A percentile compares a stretch with the other conserved stretches of the same genome.
phyloP scores from a whole-genome alignment of 2,113 vertebrate genomes.

The Gymnocephalus cernua region DNA sequence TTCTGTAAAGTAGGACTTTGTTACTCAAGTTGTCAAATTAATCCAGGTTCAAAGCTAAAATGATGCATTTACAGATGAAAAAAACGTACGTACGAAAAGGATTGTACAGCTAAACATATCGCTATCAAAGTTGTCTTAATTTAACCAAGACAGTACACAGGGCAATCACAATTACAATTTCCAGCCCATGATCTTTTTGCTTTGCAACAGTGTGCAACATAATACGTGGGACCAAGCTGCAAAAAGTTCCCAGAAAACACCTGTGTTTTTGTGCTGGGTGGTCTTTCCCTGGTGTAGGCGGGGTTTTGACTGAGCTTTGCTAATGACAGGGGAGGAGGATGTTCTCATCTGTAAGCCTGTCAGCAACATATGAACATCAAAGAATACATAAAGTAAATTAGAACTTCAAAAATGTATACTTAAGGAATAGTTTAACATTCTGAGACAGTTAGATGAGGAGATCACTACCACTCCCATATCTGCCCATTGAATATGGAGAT shows the following conservation, averaged over 20 bases:
- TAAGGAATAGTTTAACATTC: not conserved
- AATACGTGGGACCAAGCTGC: conserved; percentile 3
- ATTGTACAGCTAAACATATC: not conserved
- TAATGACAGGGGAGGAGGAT: conserved; percentile 78
- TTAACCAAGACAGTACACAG: not conserved
- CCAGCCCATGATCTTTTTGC: conserved; percentile 62
- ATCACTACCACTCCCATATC: not conserved
- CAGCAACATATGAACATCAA: conserved; percentile 69
- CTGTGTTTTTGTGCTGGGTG: conserved; percentile 77
- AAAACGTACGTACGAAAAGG: not conserved
- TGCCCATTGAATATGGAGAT: not conserved
- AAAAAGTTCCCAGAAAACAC: conserved; percentile 69
- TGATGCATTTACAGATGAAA: not conserved
- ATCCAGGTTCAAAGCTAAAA: not conserved
- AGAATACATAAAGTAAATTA: conserved; percentile 20
- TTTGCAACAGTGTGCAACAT: not conserved
- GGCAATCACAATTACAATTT: conserved; percentile 9
- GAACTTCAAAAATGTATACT: not conserved
- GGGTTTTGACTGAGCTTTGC: conserved; percentile 80
- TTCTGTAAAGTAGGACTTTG: not conserved
- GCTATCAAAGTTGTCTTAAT: not conserved
- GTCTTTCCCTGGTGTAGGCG: conserved; percentile 76
- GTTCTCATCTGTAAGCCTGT: conserved; percentile 85
- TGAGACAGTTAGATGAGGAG: not conserved
- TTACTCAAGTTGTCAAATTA: not conserved